Evolutionary conservation across 2,113 vertebrate species (phyloP).

Genomic region (Porphyrio hochstetteri): DNA sequence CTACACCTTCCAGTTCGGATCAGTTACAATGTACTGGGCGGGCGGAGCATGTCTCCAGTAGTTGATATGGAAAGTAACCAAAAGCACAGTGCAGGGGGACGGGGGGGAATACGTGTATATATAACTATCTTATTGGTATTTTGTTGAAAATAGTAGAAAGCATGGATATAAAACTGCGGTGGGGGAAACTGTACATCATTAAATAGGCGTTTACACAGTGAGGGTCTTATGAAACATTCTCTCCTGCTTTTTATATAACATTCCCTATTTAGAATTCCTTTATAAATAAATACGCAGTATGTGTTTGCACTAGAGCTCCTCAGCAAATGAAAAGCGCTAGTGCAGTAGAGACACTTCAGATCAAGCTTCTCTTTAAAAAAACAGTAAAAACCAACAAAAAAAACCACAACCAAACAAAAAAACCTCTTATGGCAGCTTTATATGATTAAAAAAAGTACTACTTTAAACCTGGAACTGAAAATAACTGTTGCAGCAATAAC

Average conservation of each 20-base stretch:
- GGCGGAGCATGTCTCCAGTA: conserved; percentile 39
- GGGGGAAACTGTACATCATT: conserved; percentile 63
- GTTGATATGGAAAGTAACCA: conserved; percentile 49
- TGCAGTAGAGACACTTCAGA: conserved; percentile 69
- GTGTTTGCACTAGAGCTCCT: conserved; percentile 61
- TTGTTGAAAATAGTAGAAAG: conserved; percentile 72
- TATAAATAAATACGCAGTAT: conserved; percentile 39
- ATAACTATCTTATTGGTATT: conserved; percentile 71
- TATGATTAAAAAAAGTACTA: not conserved
- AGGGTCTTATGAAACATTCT: conserved; percentile 61
- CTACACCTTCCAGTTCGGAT: conserved; percentile 34
- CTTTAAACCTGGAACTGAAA: conserved; percentile 41
- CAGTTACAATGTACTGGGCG: not conserved
- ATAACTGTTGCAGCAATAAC: conserved; percentile 65
- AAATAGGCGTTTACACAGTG: conserved; percentile 63
- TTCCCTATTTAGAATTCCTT: conserved; percentile 74
- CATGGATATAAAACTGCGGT: conserved; percentile 69
- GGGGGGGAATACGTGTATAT: conserved; percentile 49
- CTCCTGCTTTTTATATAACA: conserved; percentile 68
- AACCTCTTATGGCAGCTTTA: conserved; percentile 47
- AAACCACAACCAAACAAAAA: not conserved
- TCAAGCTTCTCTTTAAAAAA: conserved; percentile 59
- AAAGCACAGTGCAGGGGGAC: conserved; percentile 64
- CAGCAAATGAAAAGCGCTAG: conserved; percentile 38
- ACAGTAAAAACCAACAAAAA: not conserved